A percentile compares a stretch with the other conserved stretches of the same genome.
These are phyloP conservation scores for Bujurquina vittata DNA, from an alignment of 2,113 vertebrate species.

Conservation along the genomic window DNA sequence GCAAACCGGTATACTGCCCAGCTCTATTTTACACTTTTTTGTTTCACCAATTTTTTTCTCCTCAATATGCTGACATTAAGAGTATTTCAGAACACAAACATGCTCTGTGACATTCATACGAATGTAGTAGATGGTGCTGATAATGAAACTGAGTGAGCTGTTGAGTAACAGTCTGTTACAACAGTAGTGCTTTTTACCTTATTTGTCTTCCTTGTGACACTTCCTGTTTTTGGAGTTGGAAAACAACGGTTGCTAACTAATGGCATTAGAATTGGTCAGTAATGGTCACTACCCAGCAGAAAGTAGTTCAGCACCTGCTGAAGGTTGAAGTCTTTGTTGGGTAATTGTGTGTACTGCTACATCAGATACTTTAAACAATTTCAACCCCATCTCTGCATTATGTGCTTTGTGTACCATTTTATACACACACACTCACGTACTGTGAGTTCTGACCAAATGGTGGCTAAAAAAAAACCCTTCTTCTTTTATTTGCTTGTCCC, in stretches of 20 bases:
- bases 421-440: not conserved
- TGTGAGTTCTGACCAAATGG: not conserved
- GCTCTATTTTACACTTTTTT: not conserved
- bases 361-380: not conserved
- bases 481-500: not conserved
- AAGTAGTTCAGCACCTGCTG: not conserved
- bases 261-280: not conserved
- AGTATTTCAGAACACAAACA: not conserved
- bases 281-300: not conserved
- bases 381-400: not conserved
- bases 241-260: constrained; percentile 15
- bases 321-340: not conserved
- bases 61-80: not conserved
- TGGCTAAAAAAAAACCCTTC: not conserved
- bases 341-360: not conserved
- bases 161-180: constrained; percentile 7
- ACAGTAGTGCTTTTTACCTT: not conserved
- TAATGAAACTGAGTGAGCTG: not conserved
- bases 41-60: not conserved
- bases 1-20: too few species aligned
- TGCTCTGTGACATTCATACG: not conserved
- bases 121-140: not conserved
- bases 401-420: not conserved
- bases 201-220: constrained; percentile 22
- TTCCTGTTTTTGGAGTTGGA: constrained; percentile 32